phyloP scores from a whole-genome alignment of 2,113 vertebrate genomes.

The Mirounga angustirostris region DNA sequence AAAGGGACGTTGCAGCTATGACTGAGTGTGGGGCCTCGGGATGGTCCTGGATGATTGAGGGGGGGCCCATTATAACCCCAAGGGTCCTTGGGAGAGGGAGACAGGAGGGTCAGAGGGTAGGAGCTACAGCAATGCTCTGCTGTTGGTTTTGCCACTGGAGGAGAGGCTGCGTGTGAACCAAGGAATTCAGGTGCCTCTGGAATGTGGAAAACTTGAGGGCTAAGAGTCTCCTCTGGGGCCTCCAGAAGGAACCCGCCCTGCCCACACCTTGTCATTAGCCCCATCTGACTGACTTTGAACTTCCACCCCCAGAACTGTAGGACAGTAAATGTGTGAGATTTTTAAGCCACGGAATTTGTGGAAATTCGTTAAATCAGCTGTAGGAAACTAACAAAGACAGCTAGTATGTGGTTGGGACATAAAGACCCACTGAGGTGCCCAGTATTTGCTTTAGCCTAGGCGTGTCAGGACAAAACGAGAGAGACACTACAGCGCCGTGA shows the following conservation, averaged over 20 bases:
- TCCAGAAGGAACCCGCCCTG: neutral
- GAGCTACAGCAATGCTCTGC: rapidly evolving
- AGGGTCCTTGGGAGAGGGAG: neutral
- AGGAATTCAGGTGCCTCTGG: neutral
- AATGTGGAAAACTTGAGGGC: neutral
- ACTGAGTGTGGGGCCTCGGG: neutral
- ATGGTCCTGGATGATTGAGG: neutral
- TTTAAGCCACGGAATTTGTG: neutral
- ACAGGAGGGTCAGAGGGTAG: neutral
- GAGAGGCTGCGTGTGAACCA: neutral
- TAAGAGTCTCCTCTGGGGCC: neutral
- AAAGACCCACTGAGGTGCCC: neutral
- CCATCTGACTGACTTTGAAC: neutral
- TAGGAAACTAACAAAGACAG: neutral
- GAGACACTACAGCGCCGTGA: neutral
- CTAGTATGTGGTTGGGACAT: neutral
- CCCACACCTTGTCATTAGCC: neutral
- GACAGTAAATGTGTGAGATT: neutral
- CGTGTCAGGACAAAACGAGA: neutral
- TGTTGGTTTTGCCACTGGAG: neutral
- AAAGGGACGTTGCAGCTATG: neutral
- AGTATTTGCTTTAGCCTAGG: neutral
- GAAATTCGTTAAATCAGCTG: neutral
- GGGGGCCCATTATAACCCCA: neutral
- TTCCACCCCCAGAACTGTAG: neutral